Percentiles rank a stretch among this genome's conserved stretches.
Conservation (phyloP, 2,797 vertebrate genomes). For the Atherinosoma microstoma region DNA sequence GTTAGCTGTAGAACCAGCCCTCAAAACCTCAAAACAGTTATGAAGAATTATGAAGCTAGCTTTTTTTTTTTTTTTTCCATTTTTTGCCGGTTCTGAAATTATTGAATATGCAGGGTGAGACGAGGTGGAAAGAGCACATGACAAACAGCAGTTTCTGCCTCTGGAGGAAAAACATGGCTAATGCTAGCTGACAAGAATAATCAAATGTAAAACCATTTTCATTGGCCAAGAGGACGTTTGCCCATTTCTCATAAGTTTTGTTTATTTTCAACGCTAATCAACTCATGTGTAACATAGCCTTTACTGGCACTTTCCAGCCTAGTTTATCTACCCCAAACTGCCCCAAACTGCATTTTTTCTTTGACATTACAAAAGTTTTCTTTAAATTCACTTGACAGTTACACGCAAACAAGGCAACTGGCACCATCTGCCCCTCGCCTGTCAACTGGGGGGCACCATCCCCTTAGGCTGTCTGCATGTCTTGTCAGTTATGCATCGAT, state of each 20-base stretch:
- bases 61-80: no score
- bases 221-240: neutral
- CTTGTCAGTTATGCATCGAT: constrained; percentile 14
- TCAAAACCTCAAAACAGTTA: neutral
- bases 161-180: neutral
- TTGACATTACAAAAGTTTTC: neutral
- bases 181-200: neutral
- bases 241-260: neutral
- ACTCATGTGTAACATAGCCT: neutral
- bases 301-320: neutral
- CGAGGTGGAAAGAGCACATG: neutral
- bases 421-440: constrained; percentile 15
- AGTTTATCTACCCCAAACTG: neutral
- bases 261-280: neutral
- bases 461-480: constrained; percentile 4
- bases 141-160: no score
- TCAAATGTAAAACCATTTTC: neutral
- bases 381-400: neutral
- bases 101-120: neutral
- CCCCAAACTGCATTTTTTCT: neutral
- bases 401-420: neutral
- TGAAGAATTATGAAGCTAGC: no score
- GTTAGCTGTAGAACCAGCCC: no score
- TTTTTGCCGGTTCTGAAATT: no score
- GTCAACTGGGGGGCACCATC: constrained; percentile 3